Evolutionary conservation across 2,113 vertebrate species (phyloP).

Genomic region (Tragelaphus scriptus): DNA sequence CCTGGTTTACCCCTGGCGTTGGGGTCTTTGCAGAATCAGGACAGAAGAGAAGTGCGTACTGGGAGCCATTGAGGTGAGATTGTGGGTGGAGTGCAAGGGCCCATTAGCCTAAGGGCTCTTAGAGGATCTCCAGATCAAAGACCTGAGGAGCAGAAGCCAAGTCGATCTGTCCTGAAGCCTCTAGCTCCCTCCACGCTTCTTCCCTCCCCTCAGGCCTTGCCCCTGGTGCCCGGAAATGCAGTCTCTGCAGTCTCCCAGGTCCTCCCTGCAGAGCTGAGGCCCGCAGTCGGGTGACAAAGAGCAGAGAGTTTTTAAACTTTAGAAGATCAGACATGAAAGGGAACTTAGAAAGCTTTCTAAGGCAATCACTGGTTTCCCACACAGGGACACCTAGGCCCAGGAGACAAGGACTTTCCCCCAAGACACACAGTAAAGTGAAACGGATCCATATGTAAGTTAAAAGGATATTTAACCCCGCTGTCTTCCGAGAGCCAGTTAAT

Average conservation of each 20-base stretch:
- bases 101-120: rapidly evolving
- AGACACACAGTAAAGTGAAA: background rate
- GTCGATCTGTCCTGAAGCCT: background rate
- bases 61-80: rapidly evolving
- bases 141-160: background rate
- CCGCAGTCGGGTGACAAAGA: background rate
- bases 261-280: slow-evolving; percentile 47
- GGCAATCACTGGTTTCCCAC: background rate
- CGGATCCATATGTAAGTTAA: background rate
- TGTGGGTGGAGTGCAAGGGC: rapidly evolving
- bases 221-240: slow-evolving; percentile 42
- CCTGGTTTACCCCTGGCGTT: no score
- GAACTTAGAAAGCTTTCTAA: background rate
- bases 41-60: rapidly evolving
- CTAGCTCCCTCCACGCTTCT: background rate
- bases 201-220: background rate
- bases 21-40: rapidly evolving
- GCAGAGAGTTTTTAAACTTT: background rate
- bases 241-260: slow-evolving; percentile 74
- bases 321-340: background rate
- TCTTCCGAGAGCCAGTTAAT: background rate
- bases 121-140: background rate
- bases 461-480: background rate
- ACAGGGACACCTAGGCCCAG: background rate
- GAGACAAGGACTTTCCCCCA: background rate